Percentiles rank a stretch among this genome's conserved stretches.
phyloP scores from a whole-genome alignment of 2,888 invertebrate species.

The Linyphia triangularis region DNA sequence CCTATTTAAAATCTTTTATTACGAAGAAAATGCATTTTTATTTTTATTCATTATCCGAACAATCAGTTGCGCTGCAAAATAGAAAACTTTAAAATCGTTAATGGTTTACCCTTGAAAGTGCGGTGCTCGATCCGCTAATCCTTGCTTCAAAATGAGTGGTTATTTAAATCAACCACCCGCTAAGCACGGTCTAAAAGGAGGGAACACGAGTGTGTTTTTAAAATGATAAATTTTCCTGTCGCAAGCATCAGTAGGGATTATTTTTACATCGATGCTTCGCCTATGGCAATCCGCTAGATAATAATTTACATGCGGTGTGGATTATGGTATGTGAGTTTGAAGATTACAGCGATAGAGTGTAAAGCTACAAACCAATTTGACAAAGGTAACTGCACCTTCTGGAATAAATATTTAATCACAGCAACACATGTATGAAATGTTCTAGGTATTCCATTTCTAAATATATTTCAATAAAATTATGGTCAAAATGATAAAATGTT shows the following conservation, averaged over 20 bases:
- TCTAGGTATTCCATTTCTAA: no score
- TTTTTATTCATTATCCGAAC: not conserved
- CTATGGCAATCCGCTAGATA: conserved; percentile 5
- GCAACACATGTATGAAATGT: no score
- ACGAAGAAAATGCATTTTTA: not conserved
- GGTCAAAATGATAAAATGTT: no score
- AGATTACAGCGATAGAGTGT: conserved; percentile 10
- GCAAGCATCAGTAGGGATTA: conserved; percentile 22
- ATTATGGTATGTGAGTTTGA: conserved; percentile 19
- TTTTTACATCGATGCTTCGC: conserved; percentile 32
- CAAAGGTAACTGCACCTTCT: not conserved
- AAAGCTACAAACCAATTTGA: not conserved
- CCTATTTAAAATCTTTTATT: not conserved
- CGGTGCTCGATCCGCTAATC: conserved; percentile 44
- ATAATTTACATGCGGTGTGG: not conserved
- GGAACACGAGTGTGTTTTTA: conserved; percentile 41
- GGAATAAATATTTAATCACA: no score
- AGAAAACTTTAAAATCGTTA: conserved; percentile 17
- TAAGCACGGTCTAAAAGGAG: conserved; percentile 14
- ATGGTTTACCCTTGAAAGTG: conserved; percentile 47
- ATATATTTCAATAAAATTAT: no score
- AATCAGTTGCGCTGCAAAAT: not conserved
- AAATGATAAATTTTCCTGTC: conserved; percentile 31
- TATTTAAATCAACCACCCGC: conserved; percentile 53
- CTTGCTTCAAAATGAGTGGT: conserved; percentile 31